A percentile compares a stretch with the other conserved stretches of the same genome.
Conservation (phyloP, 2,113 vertebrate species). For the Elephantulus edwardii region DNA sequence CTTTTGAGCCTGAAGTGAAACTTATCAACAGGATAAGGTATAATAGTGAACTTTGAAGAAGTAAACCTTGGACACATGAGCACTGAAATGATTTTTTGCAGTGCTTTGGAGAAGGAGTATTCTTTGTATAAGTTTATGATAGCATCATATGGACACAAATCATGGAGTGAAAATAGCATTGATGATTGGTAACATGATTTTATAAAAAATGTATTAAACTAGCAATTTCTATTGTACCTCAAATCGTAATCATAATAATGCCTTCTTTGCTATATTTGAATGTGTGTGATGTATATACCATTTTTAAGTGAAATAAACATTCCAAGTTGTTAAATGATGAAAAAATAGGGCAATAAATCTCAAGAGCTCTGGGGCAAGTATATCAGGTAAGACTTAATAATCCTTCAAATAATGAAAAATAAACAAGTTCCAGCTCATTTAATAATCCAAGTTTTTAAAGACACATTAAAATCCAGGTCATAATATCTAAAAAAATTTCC, state of each 20-base stretch:
- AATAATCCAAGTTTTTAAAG: slow-evolving; percentile 33
- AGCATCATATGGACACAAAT: not conserved
- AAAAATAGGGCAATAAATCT: not conserved
- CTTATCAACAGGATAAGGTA: not conserved
- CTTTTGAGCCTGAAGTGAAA: not conserved
- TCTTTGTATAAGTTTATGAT: not conserved
- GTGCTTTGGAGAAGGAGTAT: not conserved
- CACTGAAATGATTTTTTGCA: not conserved
- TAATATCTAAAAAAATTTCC: slow-evolving; percentile 58
- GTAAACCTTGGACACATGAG: not conserved
- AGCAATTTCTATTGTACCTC: not conserved
- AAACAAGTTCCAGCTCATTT: slow-evolving; percentile 64
- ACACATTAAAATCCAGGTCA: slow-evolving; percentile 72
- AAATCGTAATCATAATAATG: not conserved
- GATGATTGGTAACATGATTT: not conserved
- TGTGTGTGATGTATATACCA: not conserved
- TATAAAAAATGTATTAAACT: not conserved
- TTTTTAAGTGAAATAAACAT: slow-evolving; percentile 48
- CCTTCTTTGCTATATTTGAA: slow-evolving; percentile 25
- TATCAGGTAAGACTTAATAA: slow-evolving; percentile 49
- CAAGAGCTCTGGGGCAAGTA: not conserved
- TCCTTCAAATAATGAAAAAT: slow-evolving; percentile 57
- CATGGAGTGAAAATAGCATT: not conserved
- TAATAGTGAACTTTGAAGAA: not conserved
- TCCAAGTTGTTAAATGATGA: slow-evolving; percentile 39